Evolutionary conservation across 2,113 vertebrate genomes (phyloP).

Genomic region (Epinephelus cyanopodus): DNA sequence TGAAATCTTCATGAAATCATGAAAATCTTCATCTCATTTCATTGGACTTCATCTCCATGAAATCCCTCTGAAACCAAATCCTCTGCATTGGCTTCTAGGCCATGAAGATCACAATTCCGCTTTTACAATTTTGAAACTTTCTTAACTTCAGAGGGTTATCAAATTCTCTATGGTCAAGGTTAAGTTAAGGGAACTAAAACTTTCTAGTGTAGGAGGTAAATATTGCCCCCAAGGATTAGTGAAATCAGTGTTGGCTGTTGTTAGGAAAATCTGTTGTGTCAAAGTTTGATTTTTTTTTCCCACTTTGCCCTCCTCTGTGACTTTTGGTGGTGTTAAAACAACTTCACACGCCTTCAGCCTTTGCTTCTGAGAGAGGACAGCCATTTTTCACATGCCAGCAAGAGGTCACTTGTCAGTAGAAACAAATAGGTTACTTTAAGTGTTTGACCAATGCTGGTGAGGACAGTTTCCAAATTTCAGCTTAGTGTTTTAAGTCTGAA

Average conservation of each 20-base stretch:
- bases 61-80: slow-evolving; percentile 4
- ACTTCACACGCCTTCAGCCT: neutral
- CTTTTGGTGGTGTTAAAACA: neutral
- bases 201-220: neutral
- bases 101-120: neutral
- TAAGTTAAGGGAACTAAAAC: neutral
- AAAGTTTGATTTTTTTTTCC: neutral
- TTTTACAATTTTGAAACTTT: neutral
- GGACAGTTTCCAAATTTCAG: neutral
- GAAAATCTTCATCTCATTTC: slow-evolving; percentile 32
- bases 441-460: neutral
- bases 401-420: neutral
- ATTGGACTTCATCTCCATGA: slow-evolving; percentile 21
- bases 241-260: neutral
- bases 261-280: neutral
- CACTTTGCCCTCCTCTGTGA: neutral
- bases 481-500: neutral
- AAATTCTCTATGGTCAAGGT: neutral
- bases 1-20: slow-evolving; percentile 32
- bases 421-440: neutral
- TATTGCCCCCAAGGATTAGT: neutral
- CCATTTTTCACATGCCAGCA: neutral
- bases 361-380: neutral
- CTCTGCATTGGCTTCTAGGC: neutral
- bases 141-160: neutral